Base-by-base conservation (phyloP, 2,888 invertebrate genomes). In the Leucozona laternaria region DNA sequence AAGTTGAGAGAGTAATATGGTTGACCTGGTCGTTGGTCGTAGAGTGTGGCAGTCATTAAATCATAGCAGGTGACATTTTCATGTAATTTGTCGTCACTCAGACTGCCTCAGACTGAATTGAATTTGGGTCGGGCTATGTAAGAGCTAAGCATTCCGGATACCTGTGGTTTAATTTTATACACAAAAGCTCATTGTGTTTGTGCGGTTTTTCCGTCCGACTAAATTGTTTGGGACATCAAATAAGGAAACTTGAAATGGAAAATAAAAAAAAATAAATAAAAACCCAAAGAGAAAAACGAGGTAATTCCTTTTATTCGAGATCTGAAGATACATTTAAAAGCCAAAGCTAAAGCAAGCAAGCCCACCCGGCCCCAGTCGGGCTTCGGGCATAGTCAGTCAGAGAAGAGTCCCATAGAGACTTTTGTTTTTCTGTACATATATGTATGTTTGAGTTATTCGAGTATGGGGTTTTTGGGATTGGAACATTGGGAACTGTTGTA, bases 1-100 rank as follows among this genome's bases (percentile, higher is more conserved):
- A 25, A 53, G 25, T 15, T 50, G 50, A 6, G 50, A 50, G 22
- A 50, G 15, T 50, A 13, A 22, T 22, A 50, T 31, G 50, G 15
- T 62, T 48, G 34, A 70, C 68, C 68, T 60, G 73, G 72, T 70
- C 7, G 15, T 31, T 60, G 73, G 72, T 70, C 7, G 15, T 31
- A 71, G n/a, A 43, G 28, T 62, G 84, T 80, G 80, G 76, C 66
- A 84, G 84, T 85, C 72, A 80, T 85, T 85, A 80, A 85, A 80
- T 85, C 76, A 85, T 72, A 71, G 28, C 66, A 76, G 76, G 71
- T 85, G 80, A 85, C 84, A 77, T 57, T 80, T 64, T 66, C 71
- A 62, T 64, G 70, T 64, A 70, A 82, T 68, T 68, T 72, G 72
- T 83, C 58, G 57, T n/a, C n/a, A n/a, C n/a, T n/a, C n/a, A n/a